These are phyloP conservation scores for Erynnis tages DNA, from an alignment of 2,888 invertebrate genomes.

Conservation along the genomic window DNA sequence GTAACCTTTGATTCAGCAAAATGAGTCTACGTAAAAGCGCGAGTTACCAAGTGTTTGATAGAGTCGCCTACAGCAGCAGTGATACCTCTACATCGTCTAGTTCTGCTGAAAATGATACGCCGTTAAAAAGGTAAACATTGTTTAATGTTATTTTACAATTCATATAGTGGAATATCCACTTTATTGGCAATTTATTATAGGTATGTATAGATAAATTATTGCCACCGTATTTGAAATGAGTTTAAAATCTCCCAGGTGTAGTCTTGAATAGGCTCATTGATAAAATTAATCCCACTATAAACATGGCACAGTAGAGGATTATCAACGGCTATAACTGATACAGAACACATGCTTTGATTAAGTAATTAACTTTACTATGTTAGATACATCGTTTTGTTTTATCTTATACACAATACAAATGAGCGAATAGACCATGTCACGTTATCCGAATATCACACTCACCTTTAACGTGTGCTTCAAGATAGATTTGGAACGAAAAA, in stretches of 20 bases:
- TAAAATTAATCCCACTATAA: not conserved
- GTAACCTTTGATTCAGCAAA: conserved; percentile 23
- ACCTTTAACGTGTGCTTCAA: no score
- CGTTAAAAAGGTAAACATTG: conserved; percentile 59
- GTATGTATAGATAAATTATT: not conserved
- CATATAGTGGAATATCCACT: not conserved
- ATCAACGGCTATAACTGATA: not conserved
- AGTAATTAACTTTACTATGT: no score
- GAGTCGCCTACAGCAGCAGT: conserved; percentile 56
- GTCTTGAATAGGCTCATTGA: not conserved
- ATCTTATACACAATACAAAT: no score
- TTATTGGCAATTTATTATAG: no score
- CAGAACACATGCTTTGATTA: no score
- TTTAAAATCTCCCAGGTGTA: not conserved
- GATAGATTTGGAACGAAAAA: no score
- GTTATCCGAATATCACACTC: no score
- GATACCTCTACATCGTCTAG: conserved; percentile 60
- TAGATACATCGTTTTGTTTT: no score
- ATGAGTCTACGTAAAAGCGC: conserved; percentile 46
- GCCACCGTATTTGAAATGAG: not conserved
- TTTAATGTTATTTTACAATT: not conserved
- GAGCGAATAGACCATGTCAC: no score
- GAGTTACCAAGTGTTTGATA: conserved; percentile 55
- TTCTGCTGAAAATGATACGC: conserved; percentile 57
- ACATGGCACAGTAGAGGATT: not conserved